Evolutionary conservation across 2,797 vertebrate genomes (phyloP).

Genomic region (Alexandromys oeconomus): DNA sequence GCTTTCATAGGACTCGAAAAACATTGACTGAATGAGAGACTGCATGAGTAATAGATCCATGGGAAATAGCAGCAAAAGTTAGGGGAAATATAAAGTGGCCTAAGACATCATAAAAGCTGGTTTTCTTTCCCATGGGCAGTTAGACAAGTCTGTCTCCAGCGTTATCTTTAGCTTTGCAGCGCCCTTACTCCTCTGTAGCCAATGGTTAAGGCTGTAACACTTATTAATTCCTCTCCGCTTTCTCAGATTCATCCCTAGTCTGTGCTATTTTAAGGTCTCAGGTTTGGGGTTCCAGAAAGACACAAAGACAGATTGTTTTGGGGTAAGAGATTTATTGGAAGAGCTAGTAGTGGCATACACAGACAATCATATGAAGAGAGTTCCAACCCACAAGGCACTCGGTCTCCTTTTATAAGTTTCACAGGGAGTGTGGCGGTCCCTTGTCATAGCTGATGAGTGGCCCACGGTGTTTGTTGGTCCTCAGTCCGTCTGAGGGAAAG

Average conservation of each 20-base stretch:
- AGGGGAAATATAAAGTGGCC: background rate
- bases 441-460: background rate
- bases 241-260: background rate
- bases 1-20: background rate
- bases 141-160: slow-evolving; percentile 4
- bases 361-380: background rate
- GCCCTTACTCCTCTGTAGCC: background rate
- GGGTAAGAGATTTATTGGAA: background rate
- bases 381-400: background rate
- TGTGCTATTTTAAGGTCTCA: background rate
- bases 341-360: background rate
- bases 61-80: background rate
- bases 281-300: background rate
- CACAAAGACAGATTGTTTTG: background rate
- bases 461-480: background rate
- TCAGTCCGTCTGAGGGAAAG: background rate
- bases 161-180: background rate
- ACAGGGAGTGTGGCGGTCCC: background rate
- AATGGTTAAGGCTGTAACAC: background rate
- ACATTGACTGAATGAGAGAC: background rate
- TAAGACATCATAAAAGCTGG: background rate
- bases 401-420: background rate
- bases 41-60: background rate
- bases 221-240: background rate
- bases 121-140: background rate